phyloP scores from a whole-genome alignment of 2,113 vertebrate genomes.

The Proteles cristata region DNA sequence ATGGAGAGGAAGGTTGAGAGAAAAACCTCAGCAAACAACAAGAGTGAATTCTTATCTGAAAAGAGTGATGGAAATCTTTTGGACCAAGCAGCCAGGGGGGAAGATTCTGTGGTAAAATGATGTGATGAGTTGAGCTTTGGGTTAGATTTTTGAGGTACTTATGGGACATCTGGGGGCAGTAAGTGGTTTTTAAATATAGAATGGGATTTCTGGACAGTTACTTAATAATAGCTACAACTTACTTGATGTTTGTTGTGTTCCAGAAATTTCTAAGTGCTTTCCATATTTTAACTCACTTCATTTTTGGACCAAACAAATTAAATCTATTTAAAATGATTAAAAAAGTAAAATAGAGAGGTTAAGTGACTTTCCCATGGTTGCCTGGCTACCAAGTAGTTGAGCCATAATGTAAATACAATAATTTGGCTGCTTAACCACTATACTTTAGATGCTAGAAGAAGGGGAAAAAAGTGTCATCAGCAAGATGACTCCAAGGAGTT shows the following conservation, averaged over 20 bases:
- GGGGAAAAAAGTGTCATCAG: background rate
- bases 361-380: background rate
- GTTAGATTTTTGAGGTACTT: background rate
- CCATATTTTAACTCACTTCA: background rate
- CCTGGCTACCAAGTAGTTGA: background rate
- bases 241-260: background rate
- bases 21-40: background rate
- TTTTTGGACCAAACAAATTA: background rate
- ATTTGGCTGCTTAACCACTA: background rate
- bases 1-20: background rate
- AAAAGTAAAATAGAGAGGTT: background rate
- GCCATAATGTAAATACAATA: background rate
- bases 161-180: background rate
- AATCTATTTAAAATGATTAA: background rate
- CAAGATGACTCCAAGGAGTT: background rate
- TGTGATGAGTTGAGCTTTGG: background rate
- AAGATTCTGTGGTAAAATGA: background rate
- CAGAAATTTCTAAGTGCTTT: conserved; percentile 19
- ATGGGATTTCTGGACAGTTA: background rate
- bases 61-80: background rate
- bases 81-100: background rate
- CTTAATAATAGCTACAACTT: background rate
- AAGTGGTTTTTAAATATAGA: background rate
- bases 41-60: background rate
- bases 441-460: background rate